Evolutionary conservation across 2,113 vertebrate genomes (phyloP).

Genomic region (Stigmatopora argus): DNA sequence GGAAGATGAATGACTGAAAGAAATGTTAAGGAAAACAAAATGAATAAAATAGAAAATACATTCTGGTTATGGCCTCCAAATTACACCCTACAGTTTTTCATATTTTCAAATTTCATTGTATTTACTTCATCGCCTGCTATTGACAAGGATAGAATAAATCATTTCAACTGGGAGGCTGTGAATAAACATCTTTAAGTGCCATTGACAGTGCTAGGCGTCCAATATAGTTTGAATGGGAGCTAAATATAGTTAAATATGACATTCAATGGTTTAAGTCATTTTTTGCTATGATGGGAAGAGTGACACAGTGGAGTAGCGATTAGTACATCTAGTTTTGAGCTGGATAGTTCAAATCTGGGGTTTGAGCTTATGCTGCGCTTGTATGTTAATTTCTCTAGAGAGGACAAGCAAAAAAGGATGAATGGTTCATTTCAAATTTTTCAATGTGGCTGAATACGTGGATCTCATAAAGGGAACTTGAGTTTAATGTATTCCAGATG

Average conservation of each 20-base stretch:
- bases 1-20: too few species aligned
- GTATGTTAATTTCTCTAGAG: background rate
- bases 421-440: background rate
- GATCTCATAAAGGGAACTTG: background rate
- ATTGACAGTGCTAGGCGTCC: too few species aligned
- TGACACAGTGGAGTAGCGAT: background rate
- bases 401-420: background rate
- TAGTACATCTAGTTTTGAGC: background rate
- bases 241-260: background rate
- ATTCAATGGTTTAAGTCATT: background rate
- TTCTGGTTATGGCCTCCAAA: too few species aligned
- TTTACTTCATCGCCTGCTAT: too few species aligned
- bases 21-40: too few species aligned
- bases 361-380: background rate
- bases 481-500: conserved; percentile 39
- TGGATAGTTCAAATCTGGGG: background rate
- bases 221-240: too few species aligned
- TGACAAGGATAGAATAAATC: too few species aligned
- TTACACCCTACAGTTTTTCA: too few species aligned
- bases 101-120: too few species aligned
- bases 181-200: too few species aligned
- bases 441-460: background rate
- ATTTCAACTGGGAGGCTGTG: too few species aligned
- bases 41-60: too few species aligned
- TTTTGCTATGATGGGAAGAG: background rate